Percentiles rank a stretch among this genome's conserved stretches.
Conservation (phyloP, 2,113 vertebrate genomes). For the Sclerurus mexicanus region DNA sequence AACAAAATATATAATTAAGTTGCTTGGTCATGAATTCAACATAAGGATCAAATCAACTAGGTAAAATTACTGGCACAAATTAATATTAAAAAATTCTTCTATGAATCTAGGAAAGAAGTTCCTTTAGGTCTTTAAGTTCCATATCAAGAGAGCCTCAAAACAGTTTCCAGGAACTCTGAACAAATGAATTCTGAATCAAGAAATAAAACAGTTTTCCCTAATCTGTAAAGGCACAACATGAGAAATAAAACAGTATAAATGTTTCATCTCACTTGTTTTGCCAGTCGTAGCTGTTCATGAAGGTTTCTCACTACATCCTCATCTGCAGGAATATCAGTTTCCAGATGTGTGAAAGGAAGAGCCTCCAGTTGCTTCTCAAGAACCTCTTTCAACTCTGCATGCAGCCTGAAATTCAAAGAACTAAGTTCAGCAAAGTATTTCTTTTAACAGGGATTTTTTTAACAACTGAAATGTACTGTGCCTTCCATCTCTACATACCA, state of each 20-base stretch:
- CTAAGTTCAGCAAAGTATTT: background rate
- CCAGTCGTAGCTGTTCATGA: constrained; percentile 84
- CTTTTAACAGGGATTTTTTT: background rate
- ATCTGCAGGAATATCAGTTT: constrained; percentile 68
- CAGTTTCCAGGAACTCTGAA: background rate
- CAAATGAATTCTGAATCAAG: background rate
- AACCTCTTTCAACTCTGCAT: constrained; percentile 82
- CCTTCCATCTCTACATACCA: background rate
- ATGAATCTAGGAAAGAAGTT: background rate
- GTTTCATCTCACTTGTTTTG: constrained; percentile 71
- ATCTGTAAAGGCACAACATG: background rate
- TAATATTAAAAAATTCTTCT: background rate
- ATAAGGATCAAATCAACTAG: background rate
- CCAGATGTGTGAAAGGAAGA: constrained; percentile 64
- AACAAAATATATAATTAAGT: background rate
- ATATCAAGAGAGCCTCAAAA: background rate
- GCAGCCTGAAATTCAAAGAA: constrained; percentile 74
- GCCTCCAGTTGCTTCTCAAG: constrained; percentile 85
- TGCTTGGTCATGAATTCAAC: background rate
- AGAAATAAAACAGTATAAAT: background rate
- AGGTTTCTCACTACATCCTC: constrained; percentile 79
- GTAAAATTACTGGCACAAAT: background rate
- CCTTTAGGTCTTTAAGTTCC: background rate
- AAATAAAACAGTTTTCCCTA: background rate
- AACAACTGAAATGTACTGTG: background rate